These are phyloP conservation scores for Sycophaga agraensis DNA, from an alignment of 1,140 invertebrate species.

Conservation along the genomic window DNA sequence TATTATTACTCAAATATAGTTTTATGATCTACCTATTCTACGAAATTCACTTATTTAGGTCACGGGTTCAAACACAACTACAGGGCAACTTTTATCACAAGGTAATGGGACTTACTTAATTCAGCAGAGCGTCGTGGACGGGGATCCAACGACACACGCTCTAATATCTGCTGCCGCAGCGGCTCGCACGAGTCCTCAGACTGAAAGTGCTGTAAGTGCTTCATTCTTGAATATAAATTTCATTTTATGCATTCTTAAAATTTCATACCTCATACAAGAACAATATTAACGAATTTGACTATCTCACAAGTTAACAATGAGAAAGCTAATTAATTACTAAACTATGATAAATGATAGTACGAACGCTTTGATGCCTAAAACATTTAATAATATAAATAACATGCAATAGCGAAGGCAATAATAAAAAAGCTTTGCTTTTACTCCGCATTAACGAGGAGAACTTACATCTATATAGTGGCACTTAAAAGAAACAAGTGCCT, in stretches of 20 bases:
- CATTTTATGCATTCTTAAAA: neutral
- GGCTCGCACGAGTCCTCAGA: slow-evolving; percentile 73
- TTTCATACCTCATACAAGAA: neutral
- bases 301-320: too few species aligned
- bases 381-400: too few species aligned
- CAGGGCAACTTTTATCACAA: slow-evolving; percentile 60
- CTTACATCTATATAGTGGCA: too few species aligned
- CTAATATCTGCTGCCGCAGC: slow-evolving; percentile 61
- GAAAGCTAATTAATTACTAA: too few species aligned
- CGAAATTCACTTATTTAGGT: slow-evolving; percentile 10
- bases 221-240: too few species aligned
- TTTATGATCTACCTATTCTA: too few species aligned
- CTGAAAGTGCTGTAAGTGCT: slow-evolving; percentile 62
- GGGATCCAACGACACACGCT: slow-evolving; percentile 60
- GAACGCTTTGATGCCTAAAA: neutral
- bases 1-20: too few species aligned
- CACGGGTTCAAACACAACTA: slow-evolving; percentile 58
- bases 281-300: too few species aligned
- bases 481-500: too few species aligned
- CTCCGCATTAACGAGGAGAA: neutral
- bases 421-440: slow-evolving; percentile 15
- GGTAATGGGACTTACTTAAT: slow-evolving; percentile 65
- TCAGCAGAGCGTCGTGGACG: slow-evolving; percentile 66
- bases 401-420: neutral
- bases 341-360: too few species aligned